Percentiles rank a stretch among this genome's conserved stretches.
phyloP scores from a whole-genome alignment of 2,888 invertebrate species.

The Nomada fabriciana region DNA sequence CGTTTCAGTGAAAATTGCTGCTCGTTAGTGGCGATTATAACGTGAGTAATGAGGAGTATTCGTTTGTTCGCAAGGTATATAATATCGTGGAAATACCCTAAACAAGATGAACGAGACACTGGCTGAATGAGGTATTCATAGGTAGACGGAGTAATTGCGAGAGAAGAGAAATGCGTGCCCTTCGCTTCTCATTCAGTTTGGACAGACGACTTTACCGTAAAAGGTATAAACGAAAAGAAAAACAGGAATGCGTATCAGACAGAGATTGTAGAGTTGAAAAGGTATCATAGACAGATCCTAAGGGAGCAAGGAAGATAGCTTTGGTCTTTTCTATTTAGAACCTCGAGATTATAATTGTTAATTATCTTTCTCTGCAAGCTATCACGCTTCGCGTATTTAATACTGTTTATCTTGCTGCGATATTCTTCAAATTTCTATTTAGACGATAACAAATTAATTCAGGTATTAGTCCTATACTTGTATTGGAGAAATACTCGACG shows the following conservation, averaged over 20 bases:
- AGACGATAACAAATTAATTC: too few relatives aligned
- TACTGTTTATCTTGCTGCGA: too few relatives aligned
- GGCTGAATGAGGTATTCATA: constrained; percentile 14
- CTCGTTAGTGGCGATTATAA: constrained; percentile 27
- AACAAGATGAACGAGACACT: constrained; percentile 1
- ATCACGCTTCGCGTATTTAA: too few relatives aligned
- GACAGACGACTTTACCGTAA: neutral
- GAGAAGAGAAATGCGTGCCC: constrained; percentile 1
- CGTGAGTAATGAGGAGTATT: constrained; percentile 29
- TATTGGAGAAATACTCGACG: too few relatives aligned
- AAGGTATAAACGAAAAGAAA: neutral
- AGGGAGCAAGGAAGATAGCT: too few relatives aligned
- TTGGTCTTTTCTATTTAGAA: too few relatives aligned
- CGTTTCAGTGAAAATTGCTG: constrained; percentile 33
- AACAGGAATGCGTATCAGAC: neutral
- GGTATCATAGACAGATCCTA: too few relatives aligned
- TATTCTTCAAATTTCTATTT: too few relatives aligned
- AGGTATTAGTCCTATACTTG: too few relatives aligned
- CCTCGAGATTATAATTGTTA: too few relatives aligned
- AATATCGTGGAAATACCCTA: neutral
- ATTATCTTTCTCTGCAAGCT: too few relatives aligned
- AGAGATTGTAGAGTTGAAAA: neutral
- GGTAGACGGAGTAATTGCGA: constrained; percentile 9
- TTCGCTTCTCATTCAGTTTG: neutral
- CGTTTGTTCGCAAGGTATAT: constrained; percentile 9